A percentile compares a stretch with the other conserved stretches of the same genome.
Conservation (phyloP, 2,113 vertebrate species). For the Raphicerus campestris region DNA sequence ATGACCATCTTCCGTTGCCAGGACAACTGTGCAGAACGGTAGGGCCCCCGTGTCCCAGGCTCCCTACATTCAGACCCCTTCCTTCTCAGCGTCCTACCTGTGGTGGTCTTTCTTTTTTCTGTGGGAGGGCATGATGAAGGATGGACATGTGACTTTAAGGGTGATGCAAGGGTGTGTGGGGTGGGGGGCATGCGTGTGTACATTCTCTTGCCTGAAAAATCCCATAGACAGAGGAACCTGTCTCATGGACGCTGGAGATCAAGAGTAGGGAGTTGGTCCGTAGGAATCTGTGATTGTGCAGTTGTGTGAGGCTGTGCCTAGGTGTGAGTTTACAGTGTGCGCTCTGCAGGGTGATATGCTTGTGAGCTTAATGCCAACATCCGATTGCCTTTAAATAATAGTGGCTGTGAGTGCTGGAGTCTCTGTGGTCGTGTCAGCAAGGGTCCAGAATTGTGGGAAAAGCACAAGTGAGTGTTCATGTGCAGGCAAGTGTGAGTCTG, state of each 20-base stretch:
- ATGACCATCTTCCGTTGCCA: conserved; percentile 99
- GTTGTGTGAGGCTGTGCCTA: not conserved
- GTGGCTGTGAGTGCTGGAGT: not conserved
- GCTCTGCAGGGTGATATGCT: not conserved
- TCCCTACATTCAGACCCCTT: not conserved
- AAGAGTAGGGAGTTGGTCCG: not conserved
- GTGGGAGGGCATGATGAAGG: not conserved
- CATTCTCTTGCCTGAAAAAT: not conserved
- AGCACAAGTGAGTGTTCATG: accelerated
- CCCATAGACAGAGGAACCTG: not conserved
- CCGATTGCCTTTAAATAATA: not conserved
- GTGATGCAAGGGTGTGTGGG: accelerated
- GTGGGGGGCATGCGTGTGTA: accelerated
- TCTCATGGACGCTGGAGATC: not conserved
- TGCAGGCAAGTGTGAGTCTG: not conserved
- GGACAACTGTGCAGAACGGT: conserved; percentile 99
- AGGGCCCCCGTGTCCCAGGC: conserved; percentile 50
- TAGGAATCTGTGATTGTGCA: not conserved
- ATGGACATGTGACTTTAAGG: accelerated
- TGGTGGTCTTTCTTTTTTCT: not conserved
- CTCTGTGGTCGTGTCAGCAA: not conserved
- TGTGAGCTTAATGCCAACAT: not conserved
- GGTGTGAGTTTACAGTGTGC: not conserved
- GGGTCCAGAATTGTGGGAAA: not conserved
- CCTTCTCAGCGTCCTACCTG: not conserved